Base-by-base conservation (phyloP, 1,140 invertebrate species). In the Drosophila funebris region DNA sequence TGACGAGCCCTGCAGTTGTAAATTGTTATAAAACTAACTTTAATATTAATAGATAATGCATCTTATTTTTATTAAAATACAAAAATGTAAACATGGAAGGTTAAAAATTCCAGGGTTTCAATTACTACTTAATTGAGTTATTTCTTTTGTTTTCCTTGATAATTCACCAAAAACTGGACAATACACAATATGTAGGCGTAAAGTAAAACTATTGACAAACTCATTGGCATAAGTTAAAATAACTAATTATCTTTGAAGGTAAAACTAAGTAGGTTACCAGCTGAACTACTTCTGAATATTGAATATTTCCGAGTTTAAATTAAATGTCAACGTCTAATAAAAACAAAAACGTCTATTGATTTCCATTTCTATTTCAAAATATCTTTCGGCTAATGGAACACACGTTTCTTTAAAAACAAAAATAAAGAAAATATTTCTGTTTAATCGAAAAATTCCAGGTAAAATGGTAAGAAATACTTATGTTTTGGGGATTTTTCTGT, bases 401-500 rank as follows among this genome's bases (percentile, higher is more conserved):
- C n/a, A n/a, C n/a, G 8, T 6, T 41, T 1, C 13, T 11, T 1
- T 3, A 6, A 16, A 16, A 0, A 14, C 2, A 14, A 41, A 41
- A 16, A 16, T 41, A 18, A 16, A 14, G 37, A 41, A 41, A 41
- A 18, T 14, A 4, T 41, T 41, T 16, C 13, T 18, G 37, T 39
- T 39, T 14, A n/a, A 14, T 39, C 9, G 8, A 41, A 41, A 5
- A 41, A 5, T 41, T 41, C 13, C 5, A 16, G 8, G 14, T 24
- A 37, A 36, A 20, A 13, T 6, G 11, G 2, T 9, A 20, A 64
- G 41, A 56, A 31, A 33, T 71, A 64, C 68, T 71, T 66, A 64
- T 50, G 33, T 5, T 37, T 50, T 16, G 0, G 29, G 13, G 2
- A 1, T 13, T 33, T 6, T 50, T 31, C 24, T 50, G 20, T 48